phyloP scores from a whole-genome alignment of 2,797 vertebrate genomes.

The Cercopithecus neglectus region DNA sequence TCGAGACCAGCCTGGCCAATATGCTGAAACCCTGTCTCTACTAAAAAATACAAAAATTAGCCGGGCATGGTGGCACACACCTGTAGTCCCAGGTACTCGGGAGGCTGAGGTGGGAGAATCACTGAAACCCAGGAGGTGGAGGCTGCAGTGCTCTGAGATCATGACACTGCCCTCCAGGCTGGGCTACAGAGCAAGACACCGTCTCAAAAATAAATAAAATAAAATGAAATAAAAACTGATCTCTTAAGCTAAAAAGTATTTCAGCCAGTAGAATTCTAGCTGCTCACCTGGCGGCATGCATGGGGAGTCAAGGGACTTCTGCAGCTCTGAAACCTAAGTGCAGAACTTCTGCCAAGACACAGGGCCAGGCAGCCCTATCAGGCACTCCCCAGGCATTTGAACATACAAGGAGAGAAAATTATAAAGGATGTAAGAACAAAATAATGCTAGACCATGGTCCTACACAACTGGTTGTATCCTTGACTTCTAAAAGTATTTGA shows the following conservation, averaged over 20 bases:
- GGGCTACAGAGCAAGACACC: too few species aligned
- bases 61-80: fast-evolving
- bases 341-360: neutral
- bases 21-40: too few species aligned
- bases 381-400: neutral
- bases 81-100: too few species aligned
- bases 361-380: neutral
- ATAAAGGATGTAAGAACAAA: neutral
- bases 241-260: neutral
- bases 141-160: too few species aligned
- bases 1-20: too few species aligned
- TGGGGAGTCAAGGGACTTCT: neutral
- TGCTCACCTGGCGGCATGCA: neutral
- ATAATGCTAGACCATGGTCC: neutral
- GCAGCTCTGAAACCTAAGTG: neutral
- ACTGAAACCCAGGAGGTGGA: too few species aligned
- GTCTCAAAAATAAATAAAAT: too few species aligned
- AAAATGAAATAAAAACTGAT: too few species aligned
- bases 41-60: too few species aligned
- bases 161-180: too few species aligned
- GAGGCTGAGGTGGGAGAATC: too few species aligned
- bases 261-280: neutral
- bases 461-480: neutral
- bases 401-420: neutral
- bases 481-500: neutral